Evolutionary conservation across 2,888 invertebrate genomes (phyloP).

Genomic region (Macrophya annulata): DNA sequence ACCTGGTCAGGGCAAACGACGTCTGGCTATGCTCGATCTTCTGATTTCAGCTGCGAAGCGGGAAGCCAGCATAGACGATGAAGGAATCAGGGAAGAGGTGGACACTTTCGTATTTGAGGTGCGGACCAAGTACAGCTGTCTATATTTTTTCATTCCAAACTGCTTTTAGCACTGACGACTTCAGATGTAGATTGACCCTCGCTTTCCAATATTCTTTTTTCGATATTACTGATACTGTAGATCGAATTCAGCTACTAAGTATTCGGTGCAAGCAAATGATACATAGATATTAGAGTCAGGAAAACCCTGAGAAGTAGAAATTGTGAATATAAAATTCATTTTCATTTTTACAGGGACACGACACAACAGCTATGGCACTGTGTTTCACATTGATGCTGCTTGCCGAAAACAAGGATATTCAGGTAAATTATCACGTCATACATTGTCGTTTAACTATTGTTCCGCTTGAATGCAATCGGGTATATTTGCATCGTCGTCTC

Average conservation of each 20-base stretch:
- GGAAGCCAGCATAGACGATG: conserved; percentile 66
- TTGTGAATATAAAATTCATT: background rate
- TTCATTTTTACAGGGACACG: conserved; percentile 84
- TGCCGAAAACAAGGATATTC: conserved; percentile 79
- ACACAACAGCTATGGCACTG: conserved; percentile 83
- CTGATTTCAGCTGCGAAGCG: conserved; percentile 68
- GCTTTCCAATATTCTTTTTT: background rate
- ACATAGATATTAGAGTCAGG: too few species aligned
- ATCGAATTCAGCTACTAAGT: too few species aligned
- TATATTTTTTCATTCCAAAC: background rate
- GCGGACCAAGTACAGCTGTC: background rate
- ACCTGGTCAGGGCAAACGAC: conserved; percentile 45
- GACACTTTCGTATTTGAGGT: conserved; percentile 74
- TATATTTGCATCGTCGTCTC: background rate
- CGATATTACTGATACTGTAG: too few species aligned
- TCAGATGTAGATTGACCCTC: background rate
- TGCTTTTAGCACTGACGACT: background rate
- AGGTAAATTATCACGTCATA: conserved; percentile 62
- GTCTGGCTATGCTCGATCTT: conserved; percentile 73
- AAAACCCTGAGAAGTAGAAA: too few species aligned
- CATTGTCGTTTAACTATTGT: background rate
- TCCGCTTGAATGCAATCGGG: background rate
- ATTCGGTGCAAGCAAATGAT: too few species aligned
- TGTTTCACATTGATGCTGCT: conserved; percentile 81
- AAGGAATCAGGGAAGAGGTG: conserved; percentile 74